A percentile compares a stretch with the other conserved stretches of the same genome.
Evolutionary conservation across 2,888 invertebrate species (phyloP).

Genomic region (Mimas tiliae): DNA sequence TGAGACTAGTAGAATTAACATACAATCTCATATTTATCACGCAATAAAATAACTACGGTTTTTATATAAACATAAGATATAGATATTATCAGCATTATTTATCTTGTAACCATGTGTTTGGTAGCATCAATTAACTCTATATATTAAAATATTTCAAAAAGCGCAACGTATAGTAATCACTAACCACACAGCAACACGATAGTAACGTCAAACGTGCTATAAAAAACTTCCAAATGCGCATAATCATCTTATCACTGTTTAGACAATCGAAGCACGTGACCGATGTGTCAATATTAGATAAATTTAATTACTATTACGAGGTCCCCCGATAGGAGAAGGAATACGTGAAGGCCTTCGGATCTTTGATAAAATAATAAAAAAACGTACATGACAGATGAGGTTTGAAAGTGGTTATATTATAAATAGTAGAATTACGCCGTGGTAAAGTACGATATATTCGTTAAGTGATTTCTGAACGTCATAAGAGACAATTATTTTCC

Average conservation of each 20-base stretch:
- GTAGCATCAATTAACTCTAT: too few relatives aligned
- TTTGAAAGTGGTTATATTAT: not conserved
- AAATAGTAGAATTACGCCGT: too few relatives aligned
- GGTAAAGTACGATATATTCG: too few relatives aligned
- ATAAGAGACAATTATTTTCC: too few relatives aligned
- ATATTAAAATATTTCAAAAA: not conserved
- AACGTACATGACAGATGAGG: not conserved
- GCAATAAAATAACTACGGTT: too few relatives aligned
- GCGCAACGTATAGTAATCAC: not conserved
- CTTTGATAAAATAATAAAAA: not conserved
- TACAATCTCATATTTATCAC: too few relatives aligned
- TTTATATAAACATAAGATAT: too few relatives aligned
- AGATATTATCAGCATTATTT: too few relatives aligned
- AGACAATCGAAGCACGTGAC: slow-evolving; percentile 28
- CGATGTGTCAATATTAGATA: slow-evolving; percentile 15
- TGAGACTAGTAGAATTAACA: too few relatives aligned
- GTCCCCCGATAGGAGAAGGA: not conserved
- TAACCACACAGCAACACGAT: not conserved
- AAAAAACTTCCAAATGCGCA: slow-evolving; percentile 1
- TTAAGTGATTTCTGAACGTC: too few relatives aligned
- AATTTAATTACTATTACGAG: slow-evolving; percentile 7
- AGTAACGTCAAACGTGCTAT: not conserved
- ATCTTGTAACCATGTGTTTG: too few relatives aligned
- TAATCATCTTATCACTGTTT: slow-evolving; percentile 4
- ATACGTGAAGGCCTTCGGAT: not conserved